phyloP scores from a whole-genome alignment of 2,888 invertebrate genomes.

The Diplazon laetatorius region DNA sequence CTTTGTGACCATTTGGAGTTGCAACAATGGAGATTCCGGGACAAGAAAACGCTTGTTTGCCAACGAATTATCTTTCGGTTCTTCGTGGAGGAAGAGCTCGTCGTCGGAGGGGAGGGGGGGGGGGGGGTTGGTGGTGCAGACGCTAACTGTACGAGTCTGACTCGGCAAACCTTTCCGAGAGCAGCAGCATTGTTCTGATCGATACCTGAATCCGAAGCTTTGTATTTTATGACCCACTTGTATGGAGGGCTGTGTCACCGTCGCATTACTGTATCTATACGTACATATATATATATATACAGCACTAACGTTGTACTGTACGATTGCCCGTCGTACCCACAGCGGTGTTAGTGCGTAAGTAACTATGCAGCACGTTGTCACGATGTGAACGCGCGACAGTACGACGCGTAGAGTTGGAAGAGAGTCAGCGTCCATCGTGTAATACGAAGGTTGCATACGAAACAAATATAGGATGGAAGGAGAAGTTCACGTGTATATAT shows the following conservation, averaged over 20 bases:
- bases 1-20: neutral
- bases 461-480: constrained; percentile 64
- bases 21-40: neutral
- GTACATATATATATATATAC: constrained; percentile 9
- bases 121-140: too few relatives aligned
- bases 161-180: neutral
- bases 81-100: too few relatives aligned
- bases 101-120: too few relatives aligned
- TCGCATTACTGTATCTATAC: too few relatives aligned
- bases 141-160: neutral
- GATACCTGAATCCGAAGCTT: constrained; percentile 20
- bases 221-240: constrained; percentile 40
- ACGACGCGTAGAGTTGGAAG: constrained; percentile 50
- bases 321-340: neutral
- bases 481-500: constrained; percentile 14
- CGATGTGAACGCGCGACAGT: constrained; percentile 50
- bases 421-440: constrained; percentile 45
- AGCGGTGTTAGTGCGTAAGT: constrained; percentile 33
- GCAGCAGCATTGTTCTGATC: constrained; percentile 3
- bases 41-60: neutral
- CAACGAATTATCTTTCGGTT: neutral
- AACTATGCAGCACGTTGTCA: constrained; percentile 14
- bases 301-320: neutral
- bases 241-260: constrained; percentile 16
- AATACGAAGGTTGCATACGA: constrained; percentile 79